Conservation (phyloP, 1,140 invertebrate genomes). For the Palaemon carinicauda region DNA sequence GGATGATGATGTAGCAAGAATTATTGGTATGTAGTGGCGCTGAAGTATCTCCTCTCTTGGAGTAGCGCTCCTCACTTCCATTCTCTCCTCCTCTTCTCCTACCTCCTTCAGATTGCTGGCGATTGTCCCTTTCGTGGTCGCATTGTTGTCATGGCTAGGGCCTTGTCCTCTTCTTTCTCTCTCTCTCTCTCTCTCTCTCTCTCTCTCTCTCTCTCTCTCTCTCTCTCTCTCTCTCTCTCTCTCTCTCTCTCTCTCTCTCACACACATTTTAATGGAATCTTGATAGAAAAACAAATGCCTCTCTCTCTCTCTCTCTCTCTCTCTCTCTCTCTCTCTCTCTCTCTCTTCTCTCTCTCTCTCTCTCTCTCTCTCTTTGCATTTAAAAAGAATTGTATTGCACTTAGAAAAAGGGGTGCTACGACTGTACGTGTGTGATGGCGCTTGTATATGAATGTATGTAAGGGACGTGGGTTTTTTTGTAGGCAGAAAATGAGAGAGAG, state of each 20-base stretch:
- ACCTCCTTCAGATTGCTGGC: background rate
- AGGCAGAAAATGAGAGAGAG: too few species aligned
- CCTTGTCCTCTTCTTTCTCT: background rate
- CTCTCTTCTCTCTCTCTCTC: background rate
- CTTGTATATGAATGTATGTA: too few species aligned
- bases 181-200: conserved; percentile 10
- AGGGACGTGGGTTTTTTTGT: too few species aligned
- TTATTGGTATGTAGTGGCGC: too few species aligned
- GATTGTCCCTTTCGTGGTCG: background rate
- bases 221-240: conserved; percentile 1
- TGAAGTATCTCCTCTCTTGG: too few species aligned
- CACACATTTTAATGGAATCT: background rate
- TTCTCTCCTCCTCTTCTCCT: background rate
- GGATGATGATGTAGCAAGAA: too few species aligned
- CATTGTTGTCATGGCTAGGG: background rate
- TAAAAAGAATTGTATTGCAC: too few species aligned
- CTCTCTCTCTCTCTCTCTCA: background rate
- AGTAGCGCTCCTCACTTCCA: background rate
- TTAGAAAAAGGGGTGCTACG: too few species aligned
- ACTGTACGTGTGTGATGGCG: too few species aligned
- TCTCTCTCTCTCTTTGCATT: too few species aligned
- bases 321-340: background rate
- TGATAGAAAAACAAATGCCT: too few species aligned
- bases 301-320: background rate
- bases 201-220: conserved; percentile 19